Conservation (phyloP, 1,140 invertebrate genomes). For the Drosophila melanica region DNA sequence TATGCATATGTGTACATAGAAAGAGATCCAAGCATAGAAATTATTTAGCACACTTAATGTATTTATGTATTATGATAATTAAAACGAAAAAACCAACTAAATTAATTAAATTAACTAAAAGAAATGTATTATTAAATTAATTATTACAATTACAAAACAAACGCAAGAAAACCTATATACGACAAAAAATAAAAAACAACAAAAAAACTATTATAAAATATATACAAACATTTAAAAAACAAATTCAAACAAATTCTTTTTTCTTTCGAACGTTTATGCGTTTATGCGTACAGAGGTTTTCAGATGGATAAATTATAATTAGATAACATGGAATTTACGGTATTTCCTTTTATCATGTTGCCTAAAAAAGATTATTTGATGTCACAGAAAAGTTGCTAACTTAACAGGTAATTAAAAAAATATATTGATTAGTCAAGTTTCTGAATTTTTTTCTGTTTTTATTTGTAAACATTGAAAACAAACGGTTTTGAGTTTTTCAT, state of each 20-base stretch:
- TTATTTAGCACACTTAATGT: conserved; percentile 77
- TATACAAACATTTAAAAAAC: conserved; percentile 46
- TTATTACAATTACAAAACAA: conserved; percentile 71
- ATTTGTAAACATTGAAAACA: too few relatives aligned
- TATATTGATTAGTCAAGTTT: not conserved
- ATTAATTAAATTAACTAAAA: conserved; percentile 81
- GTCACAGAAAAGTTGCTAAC: too few relatives aligned
- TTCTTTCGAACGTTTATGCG: conserved; percentile 14
- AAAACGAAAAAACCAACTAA: conserved; percentile 42
- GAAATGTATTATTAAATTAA: conserved; percentile 82
- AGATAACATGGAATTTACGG: too few relatives aligned
- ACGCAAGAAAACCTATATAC: conserved; percentile 55
- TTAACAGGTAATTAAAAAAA: not conserved
- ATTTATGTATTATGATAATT: conserved; percentile 69
- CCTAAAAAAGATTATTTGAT: too few relatives aligned
- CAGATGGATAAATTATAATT: too few relatives aligned
- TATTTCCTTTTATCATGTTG: too few relatives aligned
- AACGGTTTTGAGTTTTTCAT: too few relatives aligned
- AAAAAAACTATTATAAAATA: conserved; percentile 33
- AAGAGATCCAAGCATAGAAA: conserved; percentile 42
- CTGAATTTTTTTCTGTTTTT: too few relatives aligned
- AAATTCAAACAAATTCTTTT: not conserved
- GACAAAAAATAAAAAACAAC: conserved; percentile 38
- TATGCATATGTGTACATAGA: conserved; percentile 60
- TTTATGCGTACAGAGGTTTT: not conserved